phyloP scores from a whole-genome alignment of 2,888 invertebrate species.

The Thymelicus sylvestris region DNA sequence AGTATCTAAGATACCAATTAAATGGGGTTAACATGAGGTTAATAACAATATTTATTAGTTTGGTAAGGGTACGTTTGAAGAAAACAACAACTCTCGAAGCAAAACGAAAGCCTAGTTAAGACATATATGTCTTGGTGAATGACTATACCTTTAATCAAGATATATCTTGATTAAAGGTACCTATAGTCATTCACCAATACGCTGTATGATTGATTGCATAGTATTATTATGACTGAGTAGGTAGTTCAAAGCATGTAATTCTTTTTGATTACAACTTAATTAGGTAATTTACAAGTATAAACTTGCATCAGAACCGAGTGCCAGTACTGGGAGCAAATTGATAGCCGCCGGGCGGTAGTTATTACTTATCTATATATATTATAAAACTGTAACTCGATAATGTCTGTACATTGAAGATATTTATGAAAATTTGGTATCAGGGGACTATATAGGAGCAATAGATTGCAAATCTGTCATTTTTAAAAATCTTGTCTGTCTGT shows the following conservation, averaged over 20 bases:
- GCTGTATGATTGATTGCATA: neutral
- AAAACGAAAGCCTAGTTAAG: neutral
- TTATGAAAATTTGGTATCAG: too few species aligned
- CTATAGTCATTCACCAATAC: neutral
- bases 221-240: neutral
- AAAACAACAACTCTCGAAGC: neutral
- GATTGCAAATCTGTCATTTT: too few species aligned
- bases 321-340: conserved; percentile 5
- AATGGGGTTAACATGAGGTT: too few species aligned
- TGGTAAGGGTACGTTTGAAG: neutral
- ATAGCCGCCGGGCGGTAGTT: conserved; percentile 11
- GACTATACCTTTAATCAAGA: too few species aligned
- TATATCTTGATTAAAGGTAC: neutral
- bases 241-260: conserved; percentile 12
- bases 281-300: conserved; percentile 28
- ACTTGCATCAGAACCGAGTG: neutral
- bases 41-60: too few species aligned
- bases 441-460: too few species aligned
- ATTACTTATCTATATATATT: too few species aligned
- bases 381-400: too few species aligned
- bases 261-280: conserved; percentile 26
- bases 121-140: too few species aligned
- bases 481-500: too few species aligned
- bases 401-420: too few species aligned
- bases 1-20: too few species aligned